Base-by-base conservation (phyloP, 2,888 invertebrate species). In the Choristoneura rosaceana region DNA sequence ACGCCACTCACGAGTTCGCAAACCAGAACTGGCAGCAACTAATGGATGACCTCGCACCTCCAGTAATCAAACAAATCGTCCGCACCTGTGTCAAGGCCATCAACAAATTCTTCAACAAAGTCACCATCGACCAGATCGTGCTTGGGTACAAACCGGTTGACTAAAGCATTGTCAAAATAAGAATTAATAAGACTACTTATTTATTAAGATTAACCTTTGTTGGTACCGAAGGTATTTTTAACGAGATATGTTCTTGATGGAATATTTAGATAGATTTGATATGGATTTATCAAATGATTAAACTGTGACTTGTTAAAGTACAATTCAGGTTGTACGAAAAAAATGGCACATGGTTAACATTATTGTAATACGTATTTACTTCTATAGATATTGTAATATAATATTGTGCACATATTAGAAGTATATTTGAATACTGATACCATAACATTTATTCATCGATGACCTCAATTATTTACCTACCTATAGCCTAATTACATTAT, bases 1-100 rank as follows among this genome's bases (percentile, higher is more conserved):
- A 93, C 2, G 89, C 92, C 0, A 93, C 93, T 0, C 79, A 88
- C 12, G 80, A 87, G 71, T 94, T 94, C 78, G 90, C 92, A 1
- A 94, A 94, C 76, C 84, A 91, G 58, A 94, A 94, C 82, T 94
- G 94, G 94, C 80, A 82, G 58, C 90, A 93, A 60, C 80, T 94
- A 52, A 94, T 94, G 94, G 91, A 94, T 76, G 94, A 94, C 55
- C 84, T 94, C 5, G 87, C 94, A 0, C 94, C 94, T 0, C 88
- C 93, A 0, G 93, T 83, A 63, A 87, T 94, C 79, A 92, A 94
- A 74, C 93, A 94, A 75, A 94, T 94, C 65, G 92, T 91, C 3
- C 82, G 81, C 43, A 90, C 91, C 0, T 80, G 88, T 15, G 82
- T 94, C 47, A 93, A 90, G 76, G 81, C 81, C 3, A 92, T 93